Base-by-base conservation (phyloP, 2,888 invertebrate genomes). In the Lampropteryx suffumata region DNA sequence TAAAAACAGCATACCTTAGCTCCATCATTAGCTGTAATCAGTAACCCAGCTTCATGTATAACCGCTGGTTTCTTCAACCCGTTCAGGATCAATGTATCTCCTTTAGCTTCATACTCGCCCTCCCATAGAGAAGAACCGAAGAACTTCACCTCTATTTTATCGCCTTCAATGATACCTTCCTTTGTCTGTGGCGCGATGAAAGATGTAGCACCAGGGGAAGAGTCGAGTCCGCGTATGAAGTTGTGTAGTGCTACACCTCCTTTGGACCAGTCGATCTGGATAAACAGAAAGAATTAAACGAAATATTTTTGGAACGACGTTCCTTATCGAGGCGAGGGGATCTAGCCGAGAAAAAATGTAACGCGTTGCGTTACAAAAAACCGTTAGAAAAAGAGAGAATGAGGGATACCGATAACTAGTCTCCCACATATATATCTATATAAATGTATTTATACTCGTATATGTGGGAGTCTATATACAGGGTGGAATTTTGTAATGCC, bases 181-280 rank as follows among this genome's bases (percentile, higher is more conserved):
- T 73, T 82, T 12, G 76, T 80, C 55, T 86, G 84, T 29, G 79
- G 71, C 51, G 76, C 73, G 41, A 90, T 82, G 57, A 82, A 80
- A 0, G 94, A 92, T 82, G 96, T 94, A 0, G 99, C 98, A 0
- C 99, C 99, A 0, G 99, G 99, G 0, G 97, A 96, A 2, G 98
- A 98, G 78, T 99, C 99, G 69, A 98, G 91, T 0, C 97, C 98
- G 12, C 99, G 92, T 61, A 99, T 96, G 75, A 98, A 99, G 80
- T 99, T 96, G 88, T 98, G 98, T 3, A 99, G 87, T n/a, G 93
- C 92, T 27, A 90, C 70, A 0, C 95, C 96, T 0, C 93, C 81
- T 78, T 94, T 93, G 0, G 91, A 88, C 90, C 95, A 94, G 69
- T 96, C 92, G 46, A 97, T 92, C 93, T 93, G 65, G n/a, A 73